Evolutionary conservation across 2,113 vertebrate genomes (phyloP), one percentile per base, ranked within the genome.

Genomic region (Pongo abelii): DNA sequence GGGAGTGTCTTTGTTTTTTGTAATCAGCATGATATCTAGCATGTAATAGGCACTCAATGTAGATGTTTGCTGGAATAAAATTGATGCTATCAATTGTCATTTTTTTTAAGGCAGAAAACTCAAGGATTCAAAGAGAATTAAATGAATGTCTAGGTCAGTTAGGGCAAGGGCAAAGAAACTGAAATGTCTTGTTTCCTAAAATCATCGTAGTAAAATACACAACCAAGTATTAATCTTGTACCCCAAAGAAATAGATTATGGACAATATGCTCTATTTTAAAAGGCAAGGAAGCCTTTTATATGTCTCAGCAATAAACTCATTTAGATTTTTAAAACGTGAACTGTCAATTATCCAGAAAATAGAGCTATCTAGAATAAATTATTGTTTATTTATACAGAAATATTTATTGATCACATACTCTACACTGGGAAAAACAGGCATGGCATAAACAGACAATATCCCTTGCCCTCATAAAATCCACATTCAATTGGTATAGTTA

Each of bases 121-220:
- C 77, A 72, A 88, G 59, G 38, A 89, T 61, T 93, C 78, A 96
- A 78, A 48, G 5, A 84, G 40, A 69, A 95, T 83, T 90, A 87
- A 97, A 85, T 81, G 20, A 77, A 88, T 48, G 27, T 83, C 22
- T 85, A 35, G 8, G 13, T 77, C 46, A 74, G 8, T 81, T 90
- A 83, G 17, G 6, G 3, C 30, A 85, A 70, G 77, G 38, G 10
- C 7, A 69, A 75, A 94, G n/a, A 77, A 18, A 9, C 52, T 30
- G 30, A 25, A 61, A 20, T 27, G 1, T n/a, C 84, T 89, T 57
- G 46, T 88, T 1, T 20, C 32, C 38, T 50, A 64, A 94, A 93
- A 87, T 61, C 27, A 20, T 84, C 46, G 18, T 43, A 8, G 55
- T 86, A n/a, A 77, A 70, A 91, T 78, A 74, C 1, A 55, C 11